These are phyloP conservation scores for Pandion haliaetus DNA, from an alignment of 2,113 vertebrate genomes.

Conservation along the genomic window DNA sequence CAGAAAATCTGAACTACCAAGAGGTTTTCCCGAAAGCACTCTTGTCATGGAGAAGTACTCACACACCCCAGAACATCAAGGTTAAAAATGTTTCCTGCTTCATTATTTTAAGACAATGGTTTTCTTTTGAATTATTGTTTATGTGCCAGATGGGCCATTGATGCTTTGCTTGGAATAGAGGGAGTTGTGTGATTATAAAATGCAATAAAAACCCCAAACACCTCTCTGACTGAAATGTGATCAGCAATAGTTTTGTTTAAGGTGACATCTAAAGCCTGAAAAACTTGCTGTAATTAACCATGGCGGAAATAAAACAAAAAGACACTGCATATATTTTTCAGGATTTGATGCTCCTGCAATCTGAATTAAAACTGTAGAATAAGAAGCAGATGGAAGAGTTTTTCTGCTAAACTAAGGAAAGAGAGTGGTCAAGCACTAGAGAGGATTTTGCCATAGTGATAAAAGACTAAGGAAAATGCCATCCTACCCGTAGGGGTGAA, in stretches of 20 bases:
- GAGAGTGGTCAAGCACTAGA: background rate
- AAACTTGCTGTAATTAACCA: background rate
- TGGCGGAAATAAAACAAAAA: background rate
- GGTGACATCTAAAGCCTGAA: background rate
- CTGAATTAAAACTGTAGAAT: background rate
- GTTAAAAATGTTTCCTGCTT: background rate
- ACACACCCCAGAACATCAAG: background rate
- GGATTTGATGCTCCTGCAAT: background rate
- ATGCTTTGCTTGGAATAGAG: background rate
- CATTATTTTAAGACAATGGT: background rate
- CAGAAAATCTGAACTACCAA: background rate
- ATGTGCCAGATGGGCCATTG: background rate
- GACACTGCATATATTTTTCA: background rate
- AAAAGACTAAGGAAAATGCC: background rate
- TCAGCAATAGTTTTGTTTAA: background rate
- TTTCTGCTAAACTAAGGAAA: background rate
- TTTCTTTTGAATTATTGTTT: background rate
- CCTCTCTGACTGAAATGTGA: background rate
- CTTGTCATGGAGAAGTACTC: background rate
- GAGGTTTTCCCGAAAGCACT: background rate
- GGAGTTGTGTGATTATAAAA: background rate
- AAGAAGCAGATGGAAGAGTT: background rate
- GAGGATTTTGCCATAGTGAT: background rate
- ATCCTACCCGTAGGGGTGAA: too few relatives aligned
- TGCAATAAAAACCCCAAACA: background rate